phyloP scores from a whole-genome alignment of 2,888 invertebrate genomes.

The Aleiodes leptofemur region DNA sequence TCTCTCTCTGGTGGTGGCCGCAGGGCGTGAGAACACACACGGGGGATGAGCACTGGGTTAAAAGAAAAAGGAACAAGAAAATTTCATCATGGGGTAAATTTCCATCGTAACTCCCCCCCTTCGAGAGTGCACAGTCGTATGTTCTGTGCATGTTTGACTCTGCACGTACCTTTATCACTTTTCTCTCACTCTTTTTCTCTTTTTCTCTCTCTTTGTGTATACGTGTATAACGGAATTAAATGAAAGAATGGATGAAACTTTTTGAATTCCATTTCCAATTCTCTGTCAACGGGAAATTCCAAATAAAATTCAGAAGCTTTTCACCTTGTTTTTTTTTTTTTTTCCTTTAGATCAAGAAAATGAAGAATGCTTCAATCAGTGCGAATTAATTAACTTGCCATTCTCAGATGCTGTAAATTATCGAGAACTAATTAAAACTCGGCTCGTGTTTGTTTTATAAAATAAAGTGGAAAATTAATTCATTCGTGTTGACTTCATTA shows the following conservation, averaged over 20 bases:
- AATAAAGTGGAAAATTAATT: no score
- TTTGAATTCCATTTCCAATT: no score
- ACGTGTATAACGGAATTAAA: neutral
- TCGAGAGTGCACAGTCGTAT: neutral
- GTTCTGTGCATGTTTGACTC: neutral
- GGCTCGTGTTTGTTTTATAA: no score
- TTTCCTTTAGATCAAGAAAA: no score
- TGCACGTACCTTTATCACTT: neutral
- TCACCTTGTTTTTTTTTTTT: no score
- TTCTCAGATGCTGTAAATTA: no score
- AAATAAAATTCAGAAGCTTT: no score
- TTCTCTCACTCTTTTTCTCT: no score
- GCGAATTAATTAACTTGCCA: no score
- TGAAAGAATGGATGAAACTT: no score
- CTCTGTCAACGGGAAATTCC: no score
- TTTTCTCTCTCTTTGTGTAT: neutral
- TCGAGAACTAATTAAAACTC: neutral
- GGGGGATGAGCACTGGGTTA: neutral
- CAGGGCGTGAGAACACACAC: conserved; percentile 9
- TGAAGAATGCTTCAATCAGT: no score
- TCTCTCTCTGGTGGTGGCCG: conserved; percentile 1
- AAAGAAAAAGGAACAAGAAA: conserved; percentile 10
- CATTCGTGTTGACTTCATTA: neutral
- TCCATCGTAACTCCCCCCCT: neutral
- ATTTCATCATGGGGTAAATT: conserved; percentile 33